Conservation (phyloP, 2,888 invertebrate genomes). For the Amblyjoppa fuscipennis region DNA sequence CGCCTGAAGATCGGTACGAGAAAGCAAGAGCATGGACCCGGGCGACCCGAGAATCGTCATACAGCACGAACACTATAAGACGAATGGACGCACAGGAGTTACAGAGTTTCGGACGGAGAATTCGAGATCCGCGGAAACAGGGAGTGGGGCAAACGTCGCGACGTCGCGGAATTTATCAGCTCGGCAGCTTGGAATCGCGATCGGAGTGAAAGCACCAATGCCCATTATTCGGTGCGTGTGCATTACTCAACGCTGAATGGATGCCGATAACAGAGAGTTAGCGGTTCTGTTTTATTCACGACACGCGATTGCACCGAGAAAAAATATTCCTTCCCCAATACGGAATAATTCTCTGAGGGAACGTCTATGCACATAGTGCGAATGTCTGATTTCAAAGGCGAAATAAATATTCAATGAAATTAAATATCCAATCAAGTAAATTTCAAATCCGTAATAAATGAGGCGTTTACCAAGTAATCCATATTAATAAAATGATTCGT, state of each 20-base stretch:
- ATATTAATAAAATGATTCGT: no score
- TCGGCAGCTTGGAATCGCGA: conserved; percentile 10
- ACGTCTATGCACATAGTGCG: no score
- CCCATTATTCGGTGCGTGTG: conserved; percentile 37
- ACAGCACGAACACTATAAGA: conserved; percentile 23
- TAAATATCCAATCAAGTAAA: no score
- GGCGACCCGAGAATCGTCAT: conserved; percentile 43
- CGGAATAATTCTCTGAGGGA: no score
- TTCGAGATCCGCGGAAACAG: conserved; percentile 29
- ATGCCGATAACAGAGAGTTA: conserved; percentile 48
- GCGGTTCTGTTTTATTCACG: conserved; percentile 20
- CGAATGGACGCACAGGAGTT: conserved; percentile 42
- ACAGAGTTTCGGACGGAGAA: conserved; percentile 38
- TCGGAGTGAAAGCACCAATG: conserved; percentile 35
- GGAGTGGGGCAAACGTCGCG: conserved; percentile 12
- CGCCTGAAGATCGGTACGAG: conserved; percentile 30
- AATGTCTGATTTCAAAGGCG: no score
- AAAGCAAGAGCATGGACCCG: conserved; percentile 15
- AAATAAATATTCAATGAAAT: no score
- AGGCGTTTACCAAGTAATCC: no score
- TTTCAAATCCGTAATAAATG: no score
- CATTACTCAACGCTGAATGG: conserved; percentile 40
- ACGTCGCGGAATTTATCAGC: conserved; percentile 29
- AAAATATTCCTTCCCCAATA: no score
- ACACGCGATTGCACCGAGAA: background rate